Percentiles rank a stretch among this genome's conserved stretches.
Evolutionary conservation across 1,140 invertebrate species (phyloP).

Genomic region (Sesamia nonagrioides): DNA sequence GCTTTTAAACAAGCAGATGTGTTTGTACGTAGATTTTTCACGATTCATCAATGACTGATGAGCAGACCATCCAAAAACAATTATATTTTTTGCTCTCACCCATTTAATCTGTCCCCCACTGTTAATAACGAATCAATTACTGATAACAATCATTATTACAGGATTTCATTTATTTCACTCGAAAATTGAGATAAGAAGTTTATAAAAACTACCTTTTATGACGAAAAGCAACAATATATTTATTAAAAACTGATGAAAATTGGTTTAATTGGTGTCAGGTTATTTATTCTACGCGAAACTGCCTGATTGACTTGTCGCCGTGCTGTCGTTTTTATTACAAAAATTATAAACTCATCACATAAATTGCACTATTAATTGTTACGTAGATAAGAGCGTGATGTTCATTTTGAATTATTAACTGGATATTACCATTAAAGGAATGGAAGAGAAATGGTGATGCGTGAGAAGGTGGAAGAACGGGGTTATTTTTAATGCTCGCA

Average conservation of each 20-base stretch:
- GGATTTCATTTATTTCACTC: constrained; percentile 62
- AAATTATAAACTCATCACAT: constrained; percentile 22
- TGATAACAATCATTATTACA: constrained; percentile 74
- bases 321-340: not conserved
- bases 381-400: not conserved
- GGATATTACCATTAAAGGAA: constrained; percentile 5
- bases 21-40: not conserved
- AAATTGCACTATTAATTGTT: constrained; percentile 29
- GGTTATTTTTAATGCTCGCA: constrained; percentile 2
- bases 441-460: not conserved
- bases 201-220: constrained; percentile 43
- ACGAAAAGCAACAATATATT: constrained; percentile 41
- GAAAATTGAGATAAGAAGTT: constrained; percentile 32
- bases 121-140: constrained; percentile 65
- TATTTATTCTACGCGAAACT: constrained; percentile 39
- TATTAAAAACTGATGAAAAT: constrained; percentile 40
- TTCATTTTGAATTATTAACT: constrained; percentile 15
- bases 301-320: constrained; percentile 38
- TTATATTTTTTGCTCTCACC: not conserved
- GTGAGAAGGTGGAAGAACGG: not conserved
- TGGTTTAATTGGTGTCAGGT: constrained; percentile 39
- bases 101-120: constrained; percentile 56
- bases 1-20: not conserved
- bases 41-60: not conserved
- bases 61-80: not conserved